A percentile compares a stretch with the other conserved stretches of the same genome.
Conservation (phyloP, 2,113 vertebrate genomes). For the Siniperca knerii region DNA sequence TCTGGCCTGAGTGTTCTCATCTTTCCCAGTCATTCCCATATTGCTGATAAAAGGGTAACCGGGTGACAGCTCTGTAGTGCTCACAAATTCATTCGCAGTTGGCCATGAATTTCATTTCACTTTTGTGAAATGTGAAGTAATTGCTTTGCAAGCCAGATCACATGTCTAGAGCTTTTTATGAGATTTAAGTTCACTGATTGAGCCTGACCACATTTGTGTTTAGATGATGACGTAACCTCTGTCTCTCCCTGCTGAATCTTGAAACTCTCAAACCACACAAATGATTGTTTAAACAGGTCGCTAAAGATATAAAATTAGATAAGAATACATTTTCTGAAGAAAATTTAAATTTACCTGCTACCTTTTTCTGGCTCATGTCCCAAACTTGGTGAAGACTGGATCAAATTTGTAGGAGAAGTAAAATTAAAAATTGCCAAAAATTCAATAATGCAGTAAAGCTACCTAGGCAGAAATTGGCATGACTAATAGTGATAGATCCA, state of each 20-base stretch:
- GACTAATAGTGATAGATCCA: background rate
- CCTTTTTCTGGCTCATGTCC: background rate
- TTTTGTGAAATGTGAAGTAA: background rate
- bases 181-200: background rate
- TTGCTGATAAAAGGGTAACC: background rate
- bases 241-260: background rate
- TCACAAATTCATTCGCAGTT: background rate
- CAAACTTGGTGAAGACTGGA: background rate
- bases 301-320: background rate
- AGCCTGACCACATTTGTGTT: background rate
- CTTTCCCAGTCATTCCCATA: background rate
- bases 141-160: background rate
- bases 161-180: background rate
- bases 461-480: background rate
- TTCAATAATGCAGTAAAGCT: background rate
- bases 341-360: background rate
- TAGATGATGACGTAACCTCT: background rate
- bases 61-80: background rate
- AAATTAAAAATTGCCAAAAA: background rate
- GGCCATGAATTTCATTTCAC: background rate
- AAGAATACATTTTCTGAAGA: background rate
- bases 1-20: background rate
- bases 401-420: background rate
- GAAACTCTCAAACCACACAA: background rate
- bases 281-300: background rate